Percentiles rank a stretch among this genome's conserved stretches.
These are phyloP conservation scores for Crotophaga sulcirostris DNA, from an alignment of 2,113 vertebrate genomes.

Conservation along the genomic window DNA sequence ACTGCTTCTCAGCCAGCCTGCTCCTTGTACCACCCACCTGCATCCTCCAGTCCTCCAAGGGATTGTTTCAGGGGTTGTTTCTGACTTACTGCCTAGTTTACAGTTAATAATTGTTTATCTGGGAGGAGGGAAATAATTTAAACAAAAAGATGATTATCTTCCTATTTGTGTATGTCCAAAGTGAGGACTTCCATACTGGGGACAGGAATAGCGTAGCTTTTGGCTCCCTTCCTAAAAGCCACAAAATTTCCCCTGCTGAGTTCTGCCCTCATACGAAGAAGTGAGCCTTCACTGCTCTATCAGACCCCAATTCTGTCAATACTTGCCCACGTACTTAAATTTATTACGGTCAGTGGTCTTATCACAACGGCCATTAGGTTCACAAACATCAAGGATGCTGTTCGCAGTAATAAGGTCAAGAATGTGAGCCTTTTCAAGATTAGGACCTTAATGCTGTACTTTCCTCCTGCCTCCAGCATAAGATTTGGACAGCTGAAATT, in stretches of 20 bases:
- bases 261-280: background rate
- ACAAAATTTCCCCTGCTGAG: background rate
- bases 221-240: background rate
- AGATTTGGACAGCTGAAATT: background rate
- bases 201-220: background rate
- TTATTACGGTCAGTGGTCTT: background rate
- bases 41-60: background rate
- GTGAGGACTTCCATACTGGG: background rate
- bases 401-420: slow-evolving; percentile 9
- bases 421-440: background rate
- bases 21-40: background rate
- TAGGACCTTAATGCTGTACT: background rate
- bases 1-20: background rate
- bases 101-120: background rate
- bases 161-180: background rate
- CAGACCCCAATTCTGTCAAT: background rate
- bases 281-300: background rate
- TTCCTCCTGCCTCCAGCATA: background rate
- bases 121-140: background rate
- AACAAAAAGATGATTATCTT: background rate
- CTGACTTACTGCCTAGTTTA: background rate
- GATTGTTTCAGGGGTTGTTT: background rate
- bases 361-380: background rate
- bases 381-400: background rate
- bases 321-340: background rate